A percentile compares a stretch with the other conserved stretches of the same genome.
Evolutionary conservation across 2,888 invertebrate species (phyloP).

Genomic region (Coenonympha glycerion): DNA sequence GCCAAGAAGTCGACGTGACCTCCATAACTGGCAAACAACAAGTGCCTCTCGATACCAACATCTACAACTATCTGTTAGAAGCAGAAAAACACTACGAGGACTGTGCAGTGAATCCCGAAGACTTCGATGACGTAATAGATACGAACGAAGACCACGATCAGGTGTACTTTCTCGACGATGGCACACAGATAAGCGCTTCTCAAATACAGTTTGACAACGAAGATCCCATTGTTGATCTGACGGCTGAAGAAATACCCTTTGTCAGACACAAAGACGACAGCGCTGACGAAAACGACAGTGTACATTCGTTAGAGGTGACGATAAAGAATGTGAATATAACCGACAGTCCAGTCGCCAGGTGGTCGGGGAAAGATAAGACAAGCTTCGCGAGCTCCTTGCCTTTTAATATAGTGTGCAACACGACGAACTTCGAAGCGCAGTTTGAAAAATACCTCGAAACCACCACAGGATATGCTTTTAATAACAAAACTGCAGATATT

Average conservation of each 20-base stretch:
- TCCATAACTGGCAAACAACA: conserved; percentile 59
- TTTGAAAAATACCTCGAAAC: conserved; percentile 59
- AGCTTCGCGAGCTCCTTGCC: conserved; percentile 58
- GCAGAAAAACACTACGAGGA: conserved; percentile 43
- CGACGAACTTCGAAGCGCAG: conserved; percentile 58
- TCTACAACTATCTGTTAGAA: conserved; percentile 59
- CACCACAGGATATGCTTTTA: conserved; percentile 39
- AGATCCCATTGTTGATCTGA: conserved; percentile 55
- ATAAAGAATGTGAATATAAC: conserved; percentile 51
- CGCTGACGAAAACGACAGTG: conserved; percentile 37
- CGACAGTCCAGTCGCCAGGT: conserved; percentile 51
- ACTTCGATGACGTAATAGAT: conserved; percentile 40
- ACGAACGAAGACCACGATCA: conserved; percentile 40
- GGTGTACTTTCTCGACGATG: conserved; percentile 62
- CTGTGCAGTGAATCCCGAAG: conserved; percentile 31
- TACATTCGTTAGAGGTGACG: no score
- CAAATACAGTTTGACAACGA: conserved; percentile 71
- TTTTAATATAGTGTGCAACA: conserved; percentile 59
- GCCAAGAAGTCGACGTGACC: conserved; percentile 62
- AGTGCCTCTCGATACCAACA: conserved; percentile 56
- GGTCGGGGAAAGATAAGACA: conserved; percentile 43
- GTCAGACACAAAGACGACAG: conserved; percentile 49
- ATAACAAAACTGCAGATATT: conserved; percentile 54
- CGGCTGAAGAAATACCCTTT: conserved; percentile 60
- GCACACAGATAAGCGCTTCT: conserved; percentile 65